Evolutionary conservation across 2,113 vertebrate genomes (phyloP).

Genomic region (Tupaia tana): DNA sequence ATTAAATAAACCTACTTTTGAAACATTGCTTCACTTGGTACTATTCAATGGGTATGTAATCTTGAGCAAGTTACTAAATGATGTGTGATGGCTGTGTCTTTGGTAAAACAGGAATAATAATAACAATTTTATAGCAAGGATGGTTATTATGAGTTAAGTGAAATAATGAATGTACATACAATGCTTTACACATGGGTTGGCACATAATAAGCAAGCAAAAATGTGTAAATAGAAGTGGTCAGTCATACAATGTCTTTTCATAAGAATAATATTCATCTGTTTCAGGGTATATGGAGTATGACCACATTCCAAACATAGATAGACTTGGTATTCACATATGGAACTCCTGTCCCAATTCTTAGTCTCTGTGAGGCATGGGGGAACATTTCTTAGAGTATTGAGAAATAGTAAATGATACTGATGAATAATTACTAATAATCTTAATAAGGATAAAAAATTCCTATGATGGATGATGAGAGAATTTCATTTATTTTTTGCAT

Average conservation of each 20-base stretch:
- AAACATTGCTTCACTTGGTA: constrained; percentile 15
- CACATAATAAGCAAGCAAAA: constrained; percentile 14
- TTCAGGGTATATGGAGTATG: not conserved
- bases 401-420: not conserved
- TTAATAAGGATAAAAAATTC: not conserved
- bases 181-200: not conserved
- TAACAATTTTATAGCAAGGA: not conserved
- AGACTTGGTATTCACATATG: not conserved
- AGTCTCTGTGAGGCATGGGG: not conserved
- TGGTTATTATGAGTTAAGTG: not conserved
- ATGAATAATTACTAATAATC: not conserved
- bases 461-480: not conserved
- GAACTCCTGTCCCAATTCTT: not conserved
- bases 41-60: not conserved
- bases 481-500: not conserved
- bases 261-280: not conserved
- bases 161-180: not conserved
- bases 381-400: not conserved
- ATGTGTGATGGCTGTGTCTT: not conserved
- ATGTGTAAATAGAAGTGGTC: not conserved
- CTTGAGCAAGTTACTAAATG: constrained; percentile 25
- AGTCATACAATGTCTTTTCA: not conserved
- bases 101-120: not conserved
- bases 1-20: not conserved
- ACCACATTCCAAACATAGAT: not conserved